Percentiles rank a stretch among this genome's conserved stretches.
Evolutionary conservation across 1,140 invertebrate species (phyloP).

Genomic region (Drosophila azteca): DNA sequence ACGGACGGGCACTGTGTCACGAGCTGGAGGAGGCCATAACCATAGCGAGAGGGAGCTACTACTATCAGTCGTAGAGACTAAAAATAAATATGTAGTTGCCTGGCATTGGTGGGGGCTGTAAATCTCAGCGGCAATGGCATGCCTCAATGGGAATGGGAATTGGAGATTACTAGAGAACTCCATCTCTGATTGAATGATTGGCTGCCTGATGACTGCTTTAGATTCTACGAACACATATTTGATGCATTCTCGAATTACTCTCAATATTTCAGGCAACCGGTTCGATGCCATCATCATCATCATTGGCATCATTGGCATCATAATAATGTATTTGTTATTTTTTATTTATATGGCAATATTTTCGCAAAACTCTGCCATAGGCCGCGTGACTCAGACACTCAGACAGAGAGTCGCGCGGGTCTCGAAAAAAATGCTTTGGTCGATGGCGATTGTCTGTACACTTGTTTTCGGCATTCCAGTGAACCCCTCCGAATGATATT

Average conservation of each 20-base stretch:
- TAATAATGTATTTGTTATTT: conserved; percentile 53
- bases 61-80: conserved; percentile 5
- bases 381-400: conserved; percentile 27
- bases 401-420: conserved; percentile 1
- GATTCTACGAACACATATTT: conserved; percentile 5
- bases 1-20: conserved; percentile 23
- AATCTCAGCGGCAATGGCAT: conserved; percentile 32
- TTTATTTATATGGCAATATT: conserved; percentile 35
- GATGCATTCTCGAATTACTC: conserved; percentile 37
- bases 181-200: conserved; percentile 8
- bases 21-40: conserved; percentile 20
- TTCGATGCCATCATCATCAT: conserved; percentile 69
- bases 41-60: conserved; percentile 46
- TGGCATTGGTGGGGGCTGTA: conserved; percentile 52
- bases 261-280: conserved; percentile 49
- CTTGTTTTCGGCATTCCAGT: conserved; percentile 72
- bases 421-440: no score
- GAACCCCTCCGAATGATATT: conserved; percentile 65
- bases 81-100: conserved; percentile 20
- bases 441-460: conserved; percentile 47
- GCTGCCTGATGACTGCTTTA: conserved; percentile 10
- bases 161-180: conserved; percentile 4
- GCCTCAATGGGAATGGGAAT: conserved; percentile 29
- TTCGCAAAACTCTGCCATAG: conserved; percentile 46
- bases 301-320: conserved; percentile 62